Evolutionary conservation across 2,888 invertebrate genomes (phyloP).

Genomic region (Choreutis nemorana): DNA sequence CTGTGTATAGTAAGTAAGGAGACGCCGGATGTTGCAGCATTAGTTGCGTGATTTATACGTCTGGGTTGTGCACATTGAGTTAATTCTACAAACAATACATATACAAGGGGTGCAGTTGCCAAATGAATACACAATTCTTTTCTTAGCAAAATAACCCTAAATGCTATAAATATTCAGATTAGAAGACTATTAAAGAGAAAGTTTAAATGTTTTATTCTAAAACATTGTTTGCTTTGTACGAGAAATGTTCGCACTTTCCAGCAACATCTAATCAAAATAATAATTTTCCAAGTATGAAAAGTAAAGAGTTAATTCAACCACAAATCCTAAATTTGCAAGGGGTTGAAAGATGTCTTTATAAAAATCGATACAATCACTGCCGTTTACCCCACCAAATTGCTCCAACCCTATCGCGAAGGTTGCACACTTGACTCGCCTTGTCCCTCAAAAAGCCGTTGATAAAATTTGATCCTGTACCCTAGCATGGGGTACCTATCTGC

Average conservation of each 20-base stretch:
- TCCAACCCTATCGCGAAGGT: conserved; percentile 40
- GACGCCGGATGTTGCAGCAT: conserved; percentile 57
- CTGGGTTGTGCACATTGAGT: conserved; percentile 43
- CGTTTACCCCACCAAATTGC: conserved; percentile 58
- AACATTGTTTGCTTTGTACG: no score
- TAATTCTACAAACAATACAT: conserved; percentile 48
- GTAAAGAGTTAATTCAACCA: conserved; percentile 3
- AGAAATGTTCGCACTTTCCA: no score
- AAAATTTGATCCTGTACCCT: conserved; percentile 50
- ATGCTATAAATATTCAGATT: conserved; percentile 37
- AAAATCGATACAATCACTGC: conserved; percentile 60
- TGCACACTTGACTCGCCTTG: conserved; percentile 30
- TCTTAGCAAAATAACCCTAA: conserved; percentile 10
- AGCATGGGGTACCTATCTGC: conserved; percentile 49
- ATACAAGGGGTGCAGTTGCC: conserved; percentile 18
- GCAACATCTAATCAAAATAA: no score
- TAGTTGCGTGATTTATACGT: conserved; percentile 59
- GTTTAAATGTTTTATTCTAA: conserved; percentile 8
- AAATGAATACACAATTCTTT: conserved; percentile 17
- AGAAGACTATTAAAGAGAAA: conserved; percentile 10
- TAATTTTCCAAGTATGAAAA: conserved; percentile 4
- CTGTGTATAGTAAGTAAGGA: no score
- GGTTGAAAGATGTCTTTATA: conserved; percentile 39
- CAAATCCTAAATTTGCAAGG: conserved; percentile 12
- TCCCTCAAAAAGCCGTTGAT: conserved; percentile 52